Conservation (phyloP, 2,113 vertebrate genomes). For the Orthochromis indermauri region DNA sequence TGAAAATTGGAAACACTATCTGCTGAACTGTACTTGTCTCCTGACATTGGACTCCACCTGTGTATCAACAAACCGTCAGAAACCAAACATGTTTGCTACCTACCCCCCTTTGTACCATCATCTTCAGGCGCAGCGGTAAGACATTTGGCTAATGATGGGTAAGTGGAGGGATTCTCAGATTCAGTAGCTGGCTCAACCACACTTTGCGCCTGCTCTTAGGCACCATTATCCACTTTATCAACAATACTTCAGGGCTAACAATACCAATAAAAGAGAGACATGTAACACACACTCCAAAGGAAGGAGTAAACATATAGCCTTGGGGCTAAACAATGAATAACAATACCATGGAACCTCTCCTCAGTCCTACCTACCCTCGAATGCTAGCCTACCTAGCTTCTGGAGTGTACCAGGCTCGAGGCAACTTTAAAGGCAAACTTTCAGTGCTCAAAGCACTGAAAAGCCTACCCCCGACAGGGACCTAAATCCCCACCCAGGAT, state of each 20-base stretch:
- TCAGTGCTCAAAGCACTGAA: too few relatives aligned
- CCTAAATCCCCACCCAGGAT: neutral
- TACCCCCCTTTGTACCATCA: neutral
- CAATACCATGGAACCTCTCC: too few relatives aligned
- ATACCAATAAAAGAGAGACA: neutral
- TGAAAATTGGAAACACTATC: neutral
- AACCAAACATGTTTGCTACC: neutral
- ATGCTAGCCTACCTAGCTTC: too few relatives aligned
- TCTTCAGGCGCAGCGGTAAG: neutral
- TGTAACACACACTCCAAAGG: neutral
- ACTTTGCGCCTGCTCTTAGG: neutral
- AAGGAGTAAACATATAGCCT: neutral
- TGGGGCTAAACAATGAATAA: neutral
- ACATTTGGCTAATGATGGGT: neutral
- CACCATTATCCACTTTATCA: neutral
- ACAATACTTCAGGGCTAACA: neutral
- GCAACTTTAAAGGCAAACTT: too few relatives aligned
- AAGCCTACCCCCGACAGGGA: neutral
- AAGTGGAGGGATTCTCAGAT: neutral
- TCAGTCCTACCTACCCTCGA: too few relatives aligned
- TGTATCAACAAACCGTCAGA: neutral
- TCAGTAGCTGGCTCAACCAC: neutral
- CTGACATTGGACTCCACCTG: neutral
- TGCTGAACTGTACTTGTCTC: neutral
- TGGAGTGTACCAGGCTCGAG: too few relatives aligned